Evolutionary conservation across 2,113 vertebrate genomes (phyloP).

Genomic region (Guaruba guarouba): DNA sequence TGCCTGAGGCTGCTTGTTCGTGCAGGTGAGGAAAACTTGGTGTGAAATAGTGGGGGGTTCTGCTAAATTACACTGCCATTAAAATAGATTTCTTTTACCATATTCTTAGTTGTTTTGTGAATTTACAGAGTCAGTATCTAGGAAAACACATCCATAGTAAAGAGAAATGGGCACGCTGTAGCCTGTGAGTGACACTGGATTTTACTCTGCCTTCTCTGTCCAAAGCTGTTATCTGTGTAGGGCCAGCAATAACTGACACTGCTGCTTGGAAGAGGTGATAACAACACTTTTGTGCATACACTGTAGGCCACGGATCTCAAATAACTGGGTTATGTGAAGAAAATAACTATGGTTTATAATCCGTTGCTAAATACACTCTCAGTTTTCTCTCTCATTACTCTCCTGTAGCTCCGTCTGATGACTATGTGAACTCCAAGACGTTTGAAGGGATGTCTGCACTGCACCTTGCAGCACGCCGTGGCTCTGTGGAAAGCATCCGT

Average conservation of each 20-base stretch:
- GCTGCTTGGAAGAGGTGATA: neutral
- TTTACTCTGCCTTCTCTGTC: neutral
- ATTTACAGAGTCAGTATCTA: neutral
- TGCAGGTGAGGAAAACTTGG: slow-evolving; percentile 64
- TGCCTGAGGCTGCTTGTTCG: slow-evolving; percentile 83
- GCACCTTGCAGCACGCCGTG: slow-evolving; percentile 82
- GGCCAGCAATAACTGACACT: neutral
- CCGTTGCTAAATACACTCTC: neutral
- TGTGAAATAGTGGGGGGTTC: neutral
- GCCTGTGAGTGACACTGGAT: neutral
- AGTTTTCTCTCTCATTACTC: neutral
- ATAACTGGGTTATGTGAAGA: neutral
- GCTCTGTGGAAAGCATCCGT: slow-evolving; percentile 72
- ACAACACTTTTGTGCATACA: fast-evolving
- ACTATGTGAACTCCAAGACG: slow-evolving; percentile 80
- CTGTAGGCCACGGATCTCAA: neutral
- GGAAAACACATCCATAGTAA: neutral
- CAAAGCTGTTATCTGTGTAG: neutral
- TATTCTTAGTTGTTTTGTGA: neutral
- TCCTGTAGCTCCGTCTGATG: slow-evolving; percentile 67
- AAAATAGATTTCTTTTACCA: neutral
- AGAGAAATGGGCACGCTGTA: neutral
- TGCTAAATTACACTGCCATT: neutral
- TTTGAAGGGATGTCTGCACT: slow-evolving; percentile 85
- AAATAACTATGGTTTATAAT: neutral